Conservation (phyloP, 2,888 invertebrate genomes). For the Synergus japonicus region DNA sequence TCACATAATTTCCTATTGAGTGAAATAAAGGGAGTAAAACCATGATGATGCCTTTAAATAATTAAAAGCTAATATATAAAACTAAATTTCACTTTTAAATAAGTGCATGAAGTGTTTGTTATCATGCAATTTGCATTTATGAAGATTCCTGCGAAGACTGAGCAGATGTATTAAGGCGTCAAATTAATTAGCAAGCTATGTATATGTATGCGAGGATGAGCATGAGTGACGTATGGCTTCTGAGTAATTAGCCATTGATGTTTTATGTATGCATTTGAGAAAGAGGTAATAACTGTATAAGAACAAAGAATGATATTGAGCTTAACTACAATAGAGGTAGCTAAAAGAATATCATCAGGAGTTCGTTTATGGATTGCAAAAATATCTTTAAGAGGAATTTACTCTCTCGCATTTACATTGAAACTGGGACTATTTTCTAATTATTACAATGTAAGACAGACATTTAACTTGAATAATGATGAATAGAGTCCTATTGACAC, state of each 20-base stretch:
- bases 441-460: background rate
- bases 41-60: background rate
- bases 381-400: background rate
- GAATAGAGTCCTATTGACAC: background rate
- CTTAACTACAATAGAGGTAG: background rate
- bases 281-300: conserved; percentile 6
- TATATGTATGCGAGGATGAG: background rate
- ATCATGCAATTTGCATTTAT: background rate
- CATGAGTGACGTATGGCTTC: conserved; percentile 25
- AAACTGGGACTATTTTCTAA: background rate
- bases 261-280: conserved; percentile 22
- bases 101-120: background rate
- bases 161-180: conserved; percentile 8
- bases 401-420: background rate
- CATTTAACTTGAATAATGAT: background rate
- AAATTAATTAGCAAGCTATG: conserved; percentile 30
- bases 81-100: conserved; percentile 15
- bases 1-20: background rate
- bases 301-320: background rate
- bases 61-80: background rate
- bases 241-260: conserved; percentile 27
- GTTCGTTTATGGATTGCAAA: background rate
- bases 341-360: background rate
- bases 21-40: background rate
- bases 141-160: background rate